Percentiles rank a stretch among this genome's conserved stretches.
phyloP scores from a whole-genome alignment of 2,888 invertebrate genomes.

The Diplolepis rosae region DNA sequence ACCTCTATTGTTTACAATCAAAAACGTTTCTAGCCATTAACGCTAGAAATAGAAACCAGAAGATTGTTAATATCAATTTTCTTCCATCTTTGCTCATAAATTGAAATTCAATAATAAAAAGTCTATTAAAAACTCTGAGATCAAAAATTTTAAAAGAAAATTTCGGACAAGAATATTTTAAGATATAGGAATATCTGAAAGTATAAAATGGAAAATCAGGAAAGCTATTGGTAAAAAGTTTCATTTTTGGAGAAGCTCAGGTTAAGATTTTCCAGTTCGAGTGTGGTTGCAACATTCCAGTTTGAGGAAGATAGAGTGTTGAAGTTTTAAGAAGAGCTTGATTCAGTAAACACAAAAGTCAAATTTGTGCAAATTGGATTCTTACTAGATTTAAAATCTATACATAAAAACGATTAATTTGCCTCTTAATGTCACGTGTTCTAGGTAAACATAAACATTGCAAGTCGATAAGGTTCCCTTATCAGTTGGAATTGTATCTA shows the following conservation, averaged over 20 bases:
- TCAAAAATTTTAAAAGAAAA: neutral
- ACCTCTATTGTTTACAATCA: neutral
- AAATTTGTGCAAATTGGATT: neutral
- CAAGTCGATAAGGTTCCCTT: neutral
- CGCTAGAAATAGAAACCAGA: neutral
- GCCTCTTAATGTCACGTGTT: slow-evolving; percentile 2
- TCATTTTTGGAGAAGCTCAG: neutral
- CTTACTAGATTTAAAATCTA: neutral
- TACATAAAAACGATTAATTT: neutral
- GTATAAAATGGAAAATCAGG: neutral
- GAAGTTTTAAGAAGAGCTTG: neutral
- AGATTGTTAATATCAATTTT: neutral
- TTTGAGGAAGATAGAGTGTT: neutral
- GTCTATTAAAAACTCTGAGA: neutral
- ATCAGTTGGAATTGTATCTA: neutral
- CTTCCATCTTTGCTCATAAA: neutral
- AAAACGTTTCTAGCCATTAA: neutral
- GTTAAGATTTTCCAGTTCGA: neutral
- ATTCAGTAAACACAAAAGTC: too few relatives aligned
- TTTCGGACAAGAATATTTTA: neutral
- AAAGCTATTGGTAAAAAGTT: neutral
- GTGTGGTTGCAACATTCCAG: neutral
- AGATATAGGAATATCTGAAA: neutral
- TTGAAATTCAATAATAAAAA: too few relatives aligned
- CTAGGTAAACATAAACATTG: neutral